phyloP scores from a whole-genome alignment of 2,113 vertebrate species.

The Thryonomys swinderianus region DNA sequence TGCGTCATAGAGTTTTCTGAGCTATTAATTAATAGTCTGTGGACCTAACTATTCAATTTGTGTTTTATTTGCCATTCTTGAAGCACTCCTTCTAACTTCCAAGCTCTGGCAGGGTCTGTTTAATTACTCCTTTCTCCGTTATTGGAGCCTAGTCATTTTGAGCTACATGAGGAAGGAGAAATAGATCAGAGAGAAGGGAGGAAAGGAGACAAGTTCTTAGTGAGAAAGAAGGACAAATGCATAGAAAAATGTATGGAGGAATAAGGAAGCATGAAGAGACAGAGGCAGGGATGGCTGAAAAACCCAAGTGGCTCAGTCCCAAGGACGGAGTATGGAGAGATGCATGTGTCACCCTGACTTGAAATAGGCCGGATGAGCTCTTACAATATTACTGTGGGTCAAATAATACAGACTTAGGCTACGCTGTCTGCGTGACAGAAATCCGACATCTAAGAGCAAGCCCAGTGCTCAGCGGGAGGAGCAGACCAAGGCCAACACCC shows the following conservation, averaged over 20 bases:
- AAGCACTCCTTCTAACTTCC: neutral
- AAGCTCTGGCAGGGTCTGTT: neutral
- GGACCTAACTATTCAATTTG: neutral
- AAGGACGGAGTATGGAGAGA: neutral
- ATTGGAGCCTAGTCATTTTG: neutral
- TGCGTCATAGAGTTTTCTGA: neutral
- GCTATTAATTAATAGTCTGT: neutral
- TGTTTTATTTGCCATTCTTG: neutral
- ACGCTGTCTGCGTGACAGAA: neutral
- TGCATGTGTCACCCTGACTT: fast-evolving
- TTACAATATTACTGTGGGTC: neutral
- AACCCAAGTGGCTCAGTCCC: neutral
- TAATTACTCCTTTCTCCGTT: neutral
- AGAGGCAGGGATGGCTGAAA: neutral
- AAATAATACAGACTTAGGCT: neutral
- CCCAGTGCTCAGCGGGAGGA: neutral
- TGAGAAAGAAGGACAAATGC: neutral
- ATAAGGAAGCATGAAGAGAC: neutral
- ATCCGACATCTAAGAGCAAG: neutral
- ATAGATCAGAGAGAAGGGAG: neutral
- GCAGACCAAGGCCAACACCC: neutral
- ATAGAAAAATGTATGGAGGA: neutral
- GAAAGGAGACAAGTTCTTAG: neutral
- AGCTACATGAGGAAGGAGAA: neutral
- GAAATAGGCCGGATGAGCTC: neutral